Evolutionary conservation across 2,113 vertebrate genomes (phyloP), one percentile per base, ranked within the genome.

Genomic region (Malurus elegans): DNA sequence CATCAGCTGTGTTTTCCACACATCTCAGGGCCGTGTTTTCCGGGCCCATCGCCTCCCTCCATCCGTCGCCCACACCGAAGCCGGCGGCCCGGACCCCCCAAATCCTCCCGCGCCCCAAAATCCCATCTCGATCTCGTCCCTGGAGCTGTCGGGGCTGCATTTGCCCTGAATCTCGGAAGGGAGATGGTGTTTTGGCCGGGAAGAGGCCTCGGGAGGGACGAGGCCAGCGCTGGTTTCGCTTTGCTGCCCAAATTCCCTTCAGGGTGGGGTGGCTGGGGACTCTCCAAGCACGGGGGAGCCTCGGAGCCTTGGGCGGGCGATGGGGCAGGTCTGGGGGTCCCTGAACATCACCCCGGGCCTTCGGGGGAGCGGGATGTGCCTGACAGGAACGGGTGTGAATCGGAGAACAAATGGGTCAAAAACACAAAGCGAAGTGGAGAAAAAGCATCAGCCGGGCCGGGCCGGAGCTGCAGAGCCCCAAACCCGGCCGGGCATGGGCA

Each of bases 361-460:
- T 32, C 1, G 2, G 12, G 36, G 51, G 9, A 48, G 25, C 5
- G 14, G 24, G n/a, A 56, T 42, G 21, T 16, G 15, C 36, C 42
- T 56, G 36, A 18, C 26, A 58, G 50, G 14, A 70, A 9, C 2
- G 34, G n/a, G 51, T 21, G 88, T 7, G 51, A 78, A 78, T 40
- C 1, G 3, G 10, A n/a, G 16, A 14, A 20, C 19, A 18, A 40
- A 60, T 0, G 34, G 57, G 53, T n/a, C 32, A 42, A 24, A 79
- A 25, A 0, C 7, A 67, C 17, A 8, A 54, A 88, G 15, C 0
- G 4, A 54, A 78, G 2, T 2, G 9, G 10, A 47, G 25, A 1
- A 25, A 54, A 75, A 34, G 4, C 36, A 21, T 25, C 53, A 36
- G 0, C 10, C 3, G 7, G 71, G 24, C 31, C 24, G 8, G 6